Conservation (phyloP, 1,140 invertebrate species). For the Ectropis grisescens region DNA sequence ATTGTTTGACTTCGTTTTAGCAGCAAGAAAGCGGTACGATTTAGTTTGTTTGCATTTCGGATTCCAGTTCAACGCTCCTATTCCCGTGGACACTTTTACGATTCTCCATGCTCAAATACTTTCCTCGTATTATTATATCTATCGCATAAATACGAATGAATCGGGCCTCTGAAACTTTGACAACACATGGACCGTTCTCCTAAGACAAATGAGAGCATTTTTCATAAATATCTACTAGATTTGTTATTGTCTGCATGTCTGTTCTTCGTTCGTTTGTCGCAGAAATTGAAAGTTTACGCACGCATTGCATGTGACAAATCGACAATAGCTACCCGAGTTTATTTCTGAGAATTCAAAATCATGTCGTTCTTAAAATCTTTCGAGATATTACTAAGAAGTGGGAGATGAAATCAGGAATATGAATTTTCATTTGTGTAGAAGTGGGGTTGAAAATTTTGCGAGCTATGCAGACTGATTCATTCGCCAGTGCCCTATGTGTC, state of each 20-base stretch:
- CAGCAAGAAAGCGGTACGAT: too few relatives aligned
- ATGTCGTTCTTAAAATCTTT: too few relatives aligned
- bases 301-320: too few relatives aligned
- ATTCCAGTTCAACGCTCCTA: constrained; percentile 11
- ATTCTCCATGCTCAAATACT: constrained; percentile 21
- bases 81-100: constrained; percentile 8
- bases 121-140: constrained; percentile 7
- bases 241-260: constrained; percentile 24
- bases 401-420: too few relatives aligned
- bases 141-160: constrained; percentile 24
- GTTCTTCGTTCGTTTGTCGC: constrained; percentile 9
- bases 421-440: too few relatives aligned
- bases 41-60: constrained; percentile 8
- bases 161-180: constrained; percentile 25
- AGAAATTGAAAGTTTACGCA: constrained; percentile 6
- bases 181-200: constrained; percentile 27
- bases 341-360: too few relatives aligned
- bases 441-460: too few relatives aligned
- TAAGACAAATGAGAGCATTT: constrained; percentile 23
- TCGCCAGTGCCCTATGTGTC: too few relatives aligned
- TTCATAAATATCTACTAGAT: constrained; percentile 12
- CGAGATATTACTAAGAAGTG: too few relatives aligned
- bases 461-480: too few relatives aligned
- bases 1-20: too few relatives aligned
- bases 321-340: too few relatives aligned